Evolutionary conservation across 2,888 invertebrate species (phyloP), one percentile per base, ranked within the genome.

Genomic region (Limenitis camilla): DNA sequence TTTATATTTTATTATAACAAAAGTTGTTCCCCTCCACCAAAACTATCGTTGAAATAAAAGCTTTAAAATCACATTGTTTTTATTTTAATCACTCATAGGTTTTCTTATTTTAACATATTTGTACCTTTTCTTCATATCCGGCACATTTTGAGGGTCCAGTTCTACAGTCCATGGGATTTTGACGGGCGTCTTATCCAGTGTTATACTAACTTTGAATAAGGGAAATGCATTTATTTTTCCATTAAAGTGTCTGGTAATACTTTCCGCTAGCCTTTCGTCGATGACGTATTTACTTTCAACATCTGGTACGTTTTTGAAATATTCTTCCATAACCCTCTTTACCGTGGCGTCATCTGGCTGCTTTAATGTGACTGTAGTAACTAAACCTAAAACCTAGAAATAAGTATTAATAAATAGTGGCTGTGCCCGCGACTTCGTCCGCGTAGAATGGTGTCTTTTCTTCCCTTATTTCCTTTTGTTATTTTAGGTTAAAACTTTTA

Each of bases 101-200:
- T 64, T 60, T 32, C 58, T 55, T 6, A 61, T 55, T 55, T 57
- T 61, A 1, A 66, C 48, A 36, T 65, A 68, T 49, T 61, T 66
- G 58, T 68, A 70, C 49, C 61, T 65, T 42, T 60, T 62, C 49
- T 59, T 56, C 27, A 51, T 54, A 6, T 19, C 19, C 5, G 49
- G 53, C 5, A 38, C 44, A 38, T 61, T 60, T 6, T 59, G 29
- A 19, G 55, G 44, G 3, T 27, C 41, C 0, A 61, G 59, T 52
- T 61, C 66, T 11, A 78, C 35, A 36, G 69, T 71, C 85, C 85
- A 85, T 0, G 85, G 85, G 56, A 85, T 81, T 65, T 74, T 76
- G 1, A 85, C 74, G 0, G 83, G 81, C 6, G 67, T 76, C 28
- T 75, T 69, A 56, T 84, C 82, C 39, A 85, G 72, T 59, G 75